These are phyloP conservation scores for Chouioia cunea DNA, from an alignment of 2,888 invertebrate genomes.

Conservation along the genomic window DNA sequence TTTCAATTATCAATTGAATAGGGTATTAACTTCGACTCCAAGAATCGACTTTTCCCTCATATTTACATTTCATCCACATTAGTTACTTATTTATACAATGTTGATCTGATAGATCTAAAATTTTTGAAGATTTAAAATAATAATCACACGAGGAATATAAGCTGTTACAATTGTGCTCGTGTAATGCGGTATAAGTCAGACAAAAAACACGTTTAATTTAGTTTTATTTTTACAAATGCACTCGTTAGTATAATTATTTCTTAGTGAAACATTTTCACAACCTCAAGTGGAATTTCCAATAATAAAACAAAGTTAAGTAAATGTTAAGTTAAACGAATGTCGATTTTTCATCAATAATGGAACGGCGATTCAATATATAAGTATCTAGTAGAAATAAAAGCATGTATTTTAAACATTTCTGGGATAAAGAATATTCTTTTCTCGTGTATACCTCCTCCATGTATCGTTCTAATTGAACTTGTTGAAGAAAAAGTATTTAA, in stretches of 20 bases:
- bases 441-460: too few species aligned
- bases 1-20: not conserved
- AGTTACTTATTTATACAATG: not conserved
- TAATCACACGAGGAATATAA: not conserved
- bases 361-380: not conserved
- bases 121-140: too few species aligned
- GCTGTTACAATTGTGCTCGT: too few species aligned
- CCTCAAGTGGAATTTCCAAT: not conserved
- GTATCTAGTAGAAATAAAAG: too few species aligned
- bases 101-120: not conserved
- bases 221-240: slow-evolving; percentile 4
- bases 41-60: not conserved
- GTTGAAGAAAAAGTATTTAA: too few species aligned
- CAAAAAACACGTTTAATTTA: not conserved
- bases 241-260: not conserved
- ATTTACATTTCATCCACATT: too few species aligned
- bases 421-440: too few species aligned
- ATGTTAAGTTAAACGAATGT: not conserved
- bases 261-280: slow-evolving; percentile 3
- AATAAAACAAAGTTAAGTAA: slow-evolving; percentile 19
- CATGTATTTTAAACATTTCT: too few species aligned
- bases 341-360: slow-evolving; percentile 2
- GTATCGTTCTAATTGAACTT: too few species aligned
- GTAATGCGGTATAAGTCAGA: too few species aligned
- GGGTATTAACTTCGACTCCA: too few species aligned